A percentile compares a stretch with the other conserved stretches of the same genome.
Conservation (phyloP, 2,113 vertebrate species). For the Eleginops maclovinus region DNA sequence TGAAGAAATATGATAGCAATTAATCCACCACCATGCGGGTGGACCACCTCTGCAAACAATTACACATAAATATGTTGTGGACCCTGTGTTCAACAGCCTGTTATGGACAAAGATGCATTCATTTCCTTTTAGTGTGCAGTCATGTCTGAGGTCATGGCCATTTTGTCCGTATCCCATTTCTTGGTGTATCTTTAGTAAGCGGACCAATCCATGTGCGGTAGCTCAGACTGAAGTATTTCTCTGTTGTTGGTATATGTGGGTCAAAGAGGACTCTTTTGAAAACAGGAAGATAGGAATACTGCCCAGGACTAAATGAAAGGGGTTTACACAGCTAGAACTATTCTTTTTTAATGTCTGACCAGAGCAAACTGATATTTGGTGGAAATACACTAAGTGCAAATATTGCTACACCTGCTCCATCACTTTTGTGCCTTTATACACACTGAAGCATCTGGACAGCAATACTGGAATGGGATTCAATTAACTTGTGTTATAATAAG, state of each 20-base stretch:
- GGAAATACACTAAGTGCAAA: slow-evolving; percentile 81
- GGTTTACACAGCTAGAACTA: slow-evolving; percentile 80
- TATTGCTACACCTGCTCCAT: slow-evolving; percentile 81
- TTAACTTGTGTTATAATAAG: slow-evolving; percentile 86
- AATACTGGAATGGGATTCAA: slow-evolving; percentile 81
- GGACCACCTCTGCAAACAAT: slow-evolving; percentile 75
- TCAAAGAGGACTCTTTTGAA: slow-evolving; percentile 87
- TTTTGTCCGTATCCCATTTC: slow-evolving; percentile 83
- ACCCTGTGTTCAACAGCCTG: slow-evolving; percentile 74
- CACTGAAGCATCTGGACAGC: slow-evolving; percentile 78
- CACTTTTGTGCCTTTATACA: slow-evolving; percentile 78
- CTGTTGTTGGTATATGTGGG: slow-evolving; percentile 81
- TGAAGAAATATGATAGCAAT: slow-evolving; percentile 76
- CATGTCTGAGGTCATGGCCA: slow-evolving; percentile 82
- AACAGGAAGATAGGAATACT: slow-evolving; percentile 82
- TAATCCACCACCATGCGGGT: slow-evolving; percentile 61
- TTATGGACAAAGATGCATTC: slow-evolving; percentile 74
- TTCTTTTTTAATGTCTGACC: slow-evolving; percentile 81
- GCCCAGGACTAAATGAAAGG: slow-evolving; percentile 78
- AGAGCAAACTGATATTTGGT: slow-evolving; percentile 79
- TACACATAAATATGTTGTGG: slow-evolving; percentile 78
- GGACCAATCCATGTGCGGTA: slow-evolving; percentile 57
- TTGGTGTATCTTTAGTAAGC: slow-evolving; percentile 77
- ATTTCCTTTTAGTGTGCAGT: slow-evolving; percentile 79
- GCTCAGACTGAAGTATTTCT: slow-evolving; percentile 74